Percentiles rank a stretch among this genome's conserved stretches.
Conservation (phyloP, 2,113 vertebrate genomes). For the Prolemur simus region DNA sequence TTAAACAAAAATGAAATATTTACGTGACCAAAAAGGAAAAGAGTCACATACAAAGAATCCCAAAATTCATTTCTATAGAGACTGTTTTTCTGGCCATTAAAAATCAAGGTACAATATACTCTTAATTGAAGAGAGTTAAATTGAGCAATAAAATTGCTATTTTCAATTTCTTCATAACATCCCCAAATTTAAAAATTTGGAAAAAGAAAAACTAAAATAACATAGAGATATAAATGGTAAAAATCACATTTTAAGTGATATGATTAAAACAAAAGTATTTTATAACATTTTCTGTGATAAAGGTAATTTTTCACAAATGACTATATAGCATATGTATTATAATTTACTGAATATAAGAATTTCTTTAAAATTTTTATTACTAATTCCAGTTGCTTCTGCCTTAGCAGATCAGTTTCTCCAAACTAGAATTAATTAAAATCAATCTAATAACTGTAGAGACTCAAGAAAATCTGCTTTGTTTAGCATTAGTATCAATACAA, state of each 20-base stretch:
- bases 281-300: not conserved
- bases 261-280: constrained; percentile 10
- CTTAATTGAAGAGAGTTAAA: not conserved
- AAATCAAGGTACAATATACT: not conserved
- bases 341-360: not conserved
- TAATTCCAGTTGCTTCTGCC: not conserved
- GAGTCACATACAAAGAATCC: not conserved
- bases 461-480: not conserved
- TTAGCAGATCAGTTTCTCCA: not conserved
- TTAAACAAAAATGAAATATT: constrained; percentile 27
- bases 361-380: not conserved
- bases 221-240: not conserved
- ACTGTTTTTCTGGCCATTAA: not conserved
- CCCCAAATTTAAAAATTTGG: not conserved
- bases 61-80: not conserved
- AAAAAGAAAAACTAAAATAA: not conserved
- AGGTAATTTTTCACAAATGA: not conserved
- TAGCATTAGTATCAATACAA: not conserved
- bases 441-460: not conserved
- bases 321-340: not conserved
- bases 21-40: not conserved
- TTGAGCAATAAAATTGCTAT: not conserved
- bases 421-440: not conserved
- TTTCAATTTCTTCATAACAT: not conserved
- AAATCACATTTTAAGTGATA: not conserved